Evolutionary conservation across 2,113 vertebrate species (phyloP).

Genomic region (Danionella cerebrum): DNA sequence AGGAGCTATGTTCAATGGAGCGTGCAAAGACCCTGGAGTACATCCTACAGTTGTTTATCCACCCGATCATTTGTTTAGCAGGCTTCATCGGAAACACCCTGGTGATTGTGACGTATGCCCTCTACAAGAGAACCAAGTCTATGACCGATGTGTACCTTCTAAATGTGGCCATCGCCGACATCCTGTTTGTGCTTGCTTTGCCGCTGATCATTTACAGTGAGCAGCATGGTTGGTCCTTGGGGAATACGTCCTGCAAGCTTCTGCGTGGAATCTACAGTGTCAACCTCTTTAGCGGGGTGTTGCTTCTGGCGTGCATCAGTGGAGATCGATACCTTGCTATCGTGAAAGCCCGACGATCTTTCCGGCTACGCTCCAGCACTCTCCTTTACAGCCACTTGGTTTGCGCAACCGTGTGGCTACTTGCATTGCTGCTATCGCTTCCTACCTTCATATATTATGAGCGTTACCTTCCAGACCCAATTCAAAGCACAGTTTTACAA

Average conservation of each 20-base stretch:
- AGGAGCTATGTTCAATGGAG: background rate
- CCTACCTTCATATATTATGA: slow-evolving; percentile 66
- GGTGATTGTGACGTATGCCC: slow-evolving; percentile 78
- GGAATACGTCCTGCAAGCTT: slow-evolving; percentile 71
- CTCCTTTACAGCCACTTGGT: slow-evolving; percentile 60
- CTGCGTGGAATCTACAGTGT: slow-evolving; percentile 73
- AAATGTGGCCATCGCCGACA: slow-evolving; percentile 84
- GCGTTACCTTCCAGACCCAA: background rate
- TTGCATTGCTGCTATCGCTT: slow-evolving; percentile 67
- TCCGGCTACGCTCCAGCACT: slow-evolving; percentile 64
- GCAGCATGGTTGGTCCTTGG: slow-evolving; percentile 66
- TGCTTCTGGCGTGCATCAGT: slow-evolving; percentile 82
- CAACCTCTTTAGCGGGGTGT: slow-evolving; percentile 85
- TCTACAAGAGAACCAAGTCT: slow-evolving; percentile 75
- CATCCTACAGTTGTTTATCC: slow-evolving; percentile 54
- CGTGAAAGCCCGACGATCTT: slow-evolving; percentile 78
- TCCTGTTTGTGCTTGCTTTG: slow-evolving; percentile 76
- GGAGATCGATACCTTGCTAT: slow-evolving; percentile 85
- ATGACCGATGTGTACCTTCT: slow-evolving; percentile 87
- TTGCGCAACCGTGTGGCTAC: slow-evolving; percentile 68
- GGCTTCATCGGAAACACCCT: slow-evolving; percentile 80
- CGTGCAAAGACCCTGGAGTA: background rate
- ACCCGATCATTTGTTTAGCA: slow-evolving; percentile 71
- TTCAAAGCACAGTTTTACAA: accelerated
- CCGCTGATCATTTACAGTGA: slow-evolving; percentile 77